Base-by-base conservation (phyloP, 2,888 invertebrate genomes). In the Prenolepis imparis region DNA sequence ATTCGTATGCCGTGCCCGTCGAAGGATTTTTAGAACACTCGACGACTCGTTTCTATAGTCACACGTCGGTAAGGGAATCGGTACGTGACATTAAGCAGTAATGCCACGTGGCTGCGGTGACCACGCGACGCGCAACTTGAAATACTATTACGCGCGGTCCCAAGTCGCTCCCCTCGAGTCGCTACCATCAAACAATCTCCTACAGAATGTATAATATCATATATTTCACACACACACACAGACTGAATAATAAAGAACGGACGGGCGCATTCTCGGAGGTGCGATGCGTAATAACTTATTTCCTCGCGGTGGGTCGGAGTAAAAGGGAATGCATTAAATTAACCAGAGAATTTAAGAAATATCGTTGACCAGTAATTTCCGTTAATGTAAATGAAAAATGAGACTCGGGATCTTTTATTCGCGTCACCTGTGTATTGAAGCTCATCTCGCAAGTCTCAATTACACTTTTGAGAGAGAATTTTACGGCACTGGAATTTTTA, bases 81-180 rank as follows among this genome's bases (percentile, higher is more conserved):
- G 88, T 89, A 90, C 90, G 90, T 90, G 90, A 90, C 90, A 88
- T 90, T 90, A 90, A 90, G 84, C 86, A 86, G 88, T 90, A 90
- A 90, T 90, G 90, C 87, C 89, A 88, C 86, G 89, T 85, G 88
- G 90, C 83, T 32, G 18, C 64, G 82, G 70, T 74, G 86, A 85
- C 87, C 84, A 68, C 78, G n/a, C 80, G 57, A 80, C 85, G 36
- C 61, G 82, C 88, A 78, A 86, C 88, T 88, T 87, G 88, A 89
- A 89, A 90, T 87, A 90, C 78, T 88, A 89, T 90, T 90, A 89
- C 84, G 84, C 77, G 64, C 59, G 82, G 52, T 75, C 83, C 83
- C 85, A 68, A 64, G 81, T 88, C 80, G 24, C 82, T 48, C 32
- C 21, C 64, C 41, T 24, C 28, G 9, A 52, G n/a, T 39, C n/a